Percentiles rank a stretch among this genome's conserved stretches.
Evolutionary conservation across 2,888 invertebrate genomes (phyloP).

Genomic region (Endotricha flammealis): DNA sequence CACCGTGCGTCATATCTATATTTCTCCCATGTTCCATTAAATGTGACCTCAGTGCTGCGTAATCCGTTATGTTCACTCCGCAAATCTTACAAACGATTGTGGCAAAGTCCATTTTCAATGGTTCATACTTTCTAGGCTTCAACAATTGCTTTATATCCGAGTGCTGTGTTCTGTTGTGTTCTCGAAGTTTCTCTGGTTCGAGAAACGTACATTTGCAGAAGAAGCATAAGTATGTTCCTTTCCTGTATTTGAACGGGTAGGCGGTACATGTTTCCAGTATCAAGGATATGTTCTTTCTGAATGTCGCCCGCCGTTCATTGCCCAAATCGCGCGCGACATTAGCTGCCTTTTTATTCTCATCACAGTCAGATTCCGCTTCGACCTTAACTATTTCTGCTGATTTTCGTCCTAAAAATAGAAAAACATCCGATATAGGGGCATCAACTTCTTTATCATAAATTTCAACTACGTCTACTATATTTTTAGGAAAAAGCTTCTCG

Average conservation of each 20-base stretch:
- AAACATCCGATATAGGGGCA: slow-evolving; percentile 59
- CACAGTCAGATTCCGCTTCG: slow-evolving; percentile 42
- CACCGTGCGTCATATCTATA: slow-evolving; percentile 54
- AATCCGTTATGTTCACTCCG: slow-evolving; percentile 40
- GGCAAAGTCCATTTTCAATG: slow-evolving; percentile 64
- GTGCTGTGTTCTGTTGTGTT: slow-evolving; percentile 50
- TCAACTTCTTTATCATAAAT: slow-evolving; percentile 21
- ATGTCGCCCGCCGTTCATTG: slow-evolving; percentile 50
- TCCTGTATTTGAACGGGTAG: slow-evolving; percentile 67
- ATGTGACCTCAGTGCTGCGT: slow-evolving; percentile 50
- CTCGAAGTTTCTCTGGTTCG: slow-evolving; percentile 61
- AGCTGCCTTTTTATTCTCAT: slow-evolving; percentile 18
- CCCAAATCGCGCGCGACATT: slow-evolving; percentile 27
- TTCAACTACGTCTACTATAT: slow-evolving; percentile 6
- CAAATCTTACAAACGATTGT: slow-evolving; percentile 54
- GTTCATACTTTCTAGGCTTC: slow-evolving; percentile 63
- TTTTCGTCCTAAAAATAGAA: slow-evolving; percentile 74
- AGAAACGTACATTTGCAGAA: slow-evolving; percentile 60
- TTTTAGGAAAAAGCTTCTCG: not conserved
- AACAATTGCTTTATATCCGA: slow-evolving; percentile 38
- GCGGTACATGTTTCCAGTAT: slow-evolving; percentile 60
- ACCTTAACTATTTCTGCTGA: slow-evolving; percentile 46
- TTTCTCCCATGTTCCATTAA: slow-evolving; percentile 47
- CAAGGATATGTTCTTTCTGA: slow-evolving; percentile 57
- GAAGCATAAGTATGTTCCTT: slow-evolving; percentile 62